These are phyloP conservation scores for Yponomeuta malinellus DNA, from an alignment of 2,888 invertebrate species.

Conservation along the genomic window DNA sequence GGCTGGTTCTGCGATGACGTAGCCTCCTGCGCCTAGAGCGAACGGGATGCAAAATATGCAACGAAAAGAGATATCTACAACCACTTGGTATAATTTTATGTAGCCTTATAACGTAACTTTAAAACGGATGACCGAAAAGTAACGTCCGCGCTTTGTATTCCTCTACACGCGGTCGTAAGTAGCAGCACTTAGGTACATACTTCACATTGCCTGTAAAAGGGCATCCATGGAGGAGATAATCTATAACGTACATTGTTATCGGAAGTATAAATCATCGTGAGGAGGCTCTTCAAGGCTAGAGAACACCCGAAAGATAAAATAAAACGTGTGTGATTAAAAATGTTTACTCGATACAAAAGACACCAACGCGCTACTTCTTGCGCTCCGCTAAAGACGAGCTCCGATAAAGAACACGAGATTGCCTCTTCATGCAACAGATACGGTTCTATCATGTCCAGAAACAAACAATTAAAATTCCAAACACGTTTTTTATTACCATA, in stretches of 20 bases:
- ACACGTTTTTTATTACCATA: background rate
- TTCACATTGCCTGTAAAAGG: background rate
- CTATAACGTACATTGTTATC: background rate
- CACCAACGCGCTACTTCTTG: slow-evolving; percentile 6
- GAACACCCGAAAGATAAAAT: background rate
- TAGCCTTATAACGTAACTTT: slow-evolving; percentile 60
- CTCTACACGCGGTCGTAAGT: slow-evolving; percentile 37
- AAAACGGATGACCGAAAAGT: slow-evolving; percentile 66
- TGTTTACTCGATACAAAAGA: slow-evolving; percentile 11
- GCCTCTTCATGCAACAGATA: background rate
- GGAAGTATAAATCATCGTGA: background rate
- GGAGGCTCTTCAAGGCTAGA: no score
- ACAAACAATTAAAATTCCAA: background rate
- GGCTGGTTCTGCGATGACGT: slow-evolving; percentile 74
- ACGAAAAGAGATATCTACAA: slow-evolving; percentile 35
- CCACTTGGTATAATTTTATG: slow-evolving; percentile 61
- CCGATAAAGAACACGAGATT: background rate
- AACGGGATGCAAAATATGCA: slow-evolving; percentile 35
- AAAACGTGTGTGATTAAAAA: background rate
- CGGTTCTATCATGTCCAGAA: background rate
- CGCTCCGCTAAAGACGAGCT: background rate
- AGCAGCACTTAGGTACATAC: slow-evolving; percentile 20
- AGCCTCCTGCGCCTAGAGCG: slow-evolving; percentile 37
- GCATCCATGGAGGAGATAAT: background rate
- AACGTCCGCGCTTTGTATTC: slow-evolving; percentile 58